phyloP scores from a whole-genome alignment of 2,797 vertebrate species.

The Calcarius lapponicus region DNA sequence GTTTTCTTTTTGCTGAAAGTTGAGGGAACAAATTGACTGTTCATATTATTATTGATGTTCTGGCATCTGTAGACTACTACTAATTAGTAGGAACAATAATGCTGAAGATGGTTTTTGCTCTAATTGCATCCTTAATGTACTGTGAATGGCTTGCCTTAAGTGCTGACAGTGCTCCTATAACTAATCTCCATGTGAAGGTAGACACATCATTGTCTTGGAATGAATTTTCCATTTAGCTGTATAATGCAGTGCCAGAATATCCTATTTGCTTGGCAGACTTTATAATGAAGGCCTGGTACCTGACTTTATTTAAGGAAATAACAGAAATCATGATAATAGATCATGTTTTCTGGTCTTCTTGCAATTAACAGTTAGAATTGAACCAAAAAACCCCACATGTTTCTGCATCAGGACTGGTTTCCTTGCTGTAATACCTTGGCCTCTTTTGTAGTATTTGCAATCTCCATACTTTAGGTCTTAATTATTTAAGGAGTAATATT shows the following conservation, averaged over 20 bases:
- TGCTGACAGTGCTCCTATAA: constrained; percentile 69
- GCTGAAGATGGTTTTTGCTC: constrained; percentile 68
- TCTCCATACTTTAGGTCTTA: not conserved
- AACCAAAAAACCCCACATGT: rapidly evolving
- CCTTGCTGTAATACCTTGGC: not conserved
- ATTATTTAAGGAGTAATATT: not conserved
- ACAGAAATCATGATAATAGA: not conserved
- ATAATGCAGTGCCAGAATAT: constrained; percentile 26
- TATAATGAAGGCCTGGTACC: not conserved
- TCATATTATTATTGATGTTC: constrained; percentile 54
- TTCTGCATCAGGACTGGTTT: not conserved
- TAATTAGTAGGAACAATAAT: constrained; percentile 75
- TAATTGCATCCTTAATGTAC: constrained; percentile 72
- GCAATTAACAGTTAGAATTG: not conserved
- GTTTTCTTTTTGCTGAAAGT: constrained; percentile 41
- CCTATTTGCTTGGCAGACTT: constrained; percentile 1
- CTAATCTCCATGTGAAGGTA: constrained; percentile 62
- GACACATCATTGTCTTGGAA: constrained; percentile 53
- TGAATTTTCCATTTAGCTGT: constrained; percentile 61
- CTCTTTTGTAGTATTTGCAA: not conserved
- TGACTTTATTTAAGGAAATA: not conserved
- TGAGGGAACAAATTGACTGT: constrained; percentile 36
- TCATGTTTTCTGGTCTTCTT: not conserved
- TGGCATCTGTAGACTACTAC: constrained; percentile 50
- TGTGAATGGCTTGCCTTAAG: constrained; percentile 68